Percentiles rank a stretch among this genome's conserved stretches.
Evolutionary conservation across 2,888 invertebrate species (phyloP).

Genomic region (Ochropleura plecta): DNA sequence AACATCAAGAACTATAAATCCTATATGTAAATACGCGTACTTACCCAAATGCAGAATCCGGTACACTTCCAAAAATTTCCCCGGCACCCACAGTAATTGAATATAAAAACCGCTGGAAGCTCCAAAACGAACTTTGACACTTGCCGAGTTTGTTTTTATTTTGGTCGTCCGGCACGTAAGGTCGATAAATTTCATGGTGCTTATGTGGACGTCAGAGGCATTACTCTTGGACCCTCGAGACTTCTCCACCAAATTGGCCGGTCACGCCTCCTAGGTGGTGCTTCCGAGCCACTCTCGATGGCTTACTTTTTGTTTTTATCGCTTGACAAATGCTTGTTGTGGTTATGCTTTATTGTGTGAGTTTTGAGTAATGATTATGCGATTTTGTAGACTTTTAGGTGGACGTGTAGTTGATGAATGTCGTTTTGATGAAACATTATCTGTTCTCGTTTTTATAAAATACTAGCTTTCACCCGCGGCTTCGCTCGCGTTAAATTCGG

Average conservation of each 20-base stretch:
- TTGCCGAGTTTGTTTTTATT: conserved; percentile 82
- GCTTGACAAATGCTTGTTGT: conserved; percentile 67
- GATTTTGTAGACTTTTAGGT: conserved; percentile 30
- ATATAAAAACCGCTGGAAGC: conserved; percentile 66
- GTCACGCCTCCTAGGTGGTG: conserved; percentile 76
- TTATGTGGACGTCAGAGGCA: conserved; percentile 83
- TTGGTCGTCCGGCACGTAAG: conserved; percentile 80
- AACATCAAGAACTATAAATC: conserved; percentile 40
- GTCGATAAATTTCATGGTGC: conserved; percentile 86
- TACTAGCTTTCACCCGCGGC: too few species aligned
- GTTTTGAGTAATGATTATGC: conserved; percentile 57
- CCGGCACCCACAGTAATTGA: conserved; percentile 65
- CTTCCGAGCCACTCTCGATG: conserved; percentile 65
- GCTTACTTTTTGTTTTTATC: conserved; percentile 69
- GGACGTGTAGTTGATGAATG: conserved; percentile 9
- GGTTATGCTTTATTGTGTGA: conserved; percentile 62
- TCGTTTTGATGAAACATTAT: background rate
- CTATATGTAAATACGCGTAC: conserved; percentile 51
- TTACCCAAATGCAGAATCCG: conserved; percentile 53
- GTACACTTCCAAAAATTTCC: conserved; percentile 55
- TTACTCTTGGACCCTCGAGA: conserved; percentile 77
- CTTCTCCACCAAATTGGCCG: conserved; percentile 80
- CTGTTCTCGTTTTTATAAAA: background rate
- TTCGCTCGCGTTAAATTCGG: too few species aligned
- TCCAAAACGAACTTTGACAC: conserved; percentile 77